A percentile compares a stretch with the other conserved stretches of the same genome.
phyloP scores from a whole-genome alignment of 1,140 invertebrate genomes.

The Rhyacophila brunnea region DNA sequence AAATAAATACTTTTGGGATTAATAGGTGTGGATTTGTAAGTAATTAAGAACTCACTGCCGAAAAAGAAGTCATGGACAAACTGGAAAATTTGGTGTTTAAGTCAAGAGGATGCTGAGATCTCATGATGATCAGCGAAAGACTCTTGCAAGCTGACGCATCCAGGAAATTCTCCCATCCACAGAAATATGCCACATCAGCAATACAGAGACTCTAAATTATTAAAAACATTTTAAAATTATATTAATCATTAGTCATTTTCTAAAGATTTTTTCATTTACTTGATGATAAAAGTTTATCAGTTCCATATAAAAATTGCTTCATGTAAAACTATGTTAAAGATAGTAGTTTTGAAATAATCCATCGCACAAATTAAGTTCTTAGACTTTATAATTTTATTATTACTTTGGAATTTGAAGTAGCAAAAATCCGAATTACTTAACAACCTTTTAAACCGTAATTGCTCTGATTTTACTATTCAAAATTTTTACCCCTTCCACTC shows the following conservation, averaged over 20 bases:
- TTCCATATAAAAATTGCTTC: background rate
- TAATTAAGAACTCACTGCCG: constrained; percentile 9
- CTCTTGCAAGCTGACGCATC: constrained; percentile 1
- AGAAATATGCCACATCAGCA: constrained; percentile 1
- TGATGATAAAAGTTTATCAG: background rate
- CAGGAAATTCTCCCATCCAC: constrained; percentile 5
- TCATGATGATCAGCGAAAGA: constrained; percentile 11
- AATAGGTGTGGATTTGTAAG: no score
- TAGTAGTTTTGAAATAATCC: background rate
- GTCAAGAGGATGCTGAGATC: constrained; percentile 2
- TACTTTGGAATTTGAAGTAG: background rate
- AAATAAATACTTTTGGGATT: no score
- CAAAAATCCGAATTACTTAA: no score
- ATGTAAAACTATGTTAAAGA: background rate
- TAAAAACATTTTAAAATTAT: background rate
- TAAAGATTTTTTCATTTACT: no score
- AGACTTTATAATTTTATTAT: background rate
- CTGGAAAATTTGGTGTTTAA: background rate
- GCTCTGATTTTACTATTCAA: no score
- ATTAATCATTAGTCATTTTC: background rate
- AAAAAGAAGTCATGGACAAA: constrained; percentile 7
- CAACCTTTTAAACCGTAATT: no score
- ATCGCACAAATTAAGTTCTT: background rate
- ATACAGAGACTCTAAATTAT: constrained; percentile 6
- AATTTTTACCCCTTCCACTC: no score